Base-by-base conservation (phyloP, 2,888 invertebrate species). In the Spilosoma lubricipeda region DNA sequence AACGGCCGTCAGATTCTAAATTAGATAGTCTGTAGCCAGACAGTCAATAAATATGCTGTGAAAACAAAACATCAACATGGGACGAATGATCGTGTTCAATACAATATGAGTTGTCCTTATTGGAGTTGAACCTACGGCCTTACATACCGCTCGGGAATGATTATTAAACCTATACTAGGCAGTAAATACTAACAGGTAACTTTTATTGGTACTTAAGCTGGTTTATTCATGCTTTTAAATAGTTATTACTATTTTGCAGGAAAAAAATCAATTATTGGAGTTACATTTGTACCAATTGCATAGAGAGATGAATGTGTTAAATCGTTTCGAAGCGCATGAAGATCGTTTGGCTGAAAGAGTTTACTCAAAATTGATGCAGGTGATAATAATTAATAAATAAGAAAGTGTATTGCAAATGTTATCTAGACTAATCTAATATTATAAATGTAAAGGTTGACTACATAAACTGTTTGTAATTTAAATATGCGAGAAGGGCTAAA, bases 221-320 rank as follows among this genome's bases (percentile, higher is more conserved):
- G 13, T 56, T 27, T 27, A 59, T 59, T 59, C 59, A 15, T 59
- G 3, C 13, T 27, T 59, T 13, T 11, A n/a, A 56, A n/a, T 0
- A 59, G 13, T 13, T 4, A 23, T 27, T n/a, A 20, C 39, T 64
- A n/a, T 67, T 64, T 83, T 86, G 5, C 73, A 95, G 94, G 95
- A 95, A 78, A 92, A 87, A 42, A 93, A 89, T 80, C 94, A 93
- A 79, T 96, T 97, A 70, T 93, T 97, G 73, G 96, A 97, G 78
- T 86, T 97, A 45, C 97, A 96, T 86, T 90, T 98, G 67, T 95
- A 97, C 36, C 97, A 97, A 36, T 87, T 98, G 33, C 97, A 98
- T 84, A 97, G 98, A 88, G 98, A 98, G 89, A 94, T 98, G 87
- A 96, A 97, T 68, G 97, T 98, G 30, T 90, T 98, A 20, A 97